These are phyloP conservation scores for Actinopyga echinites DNA, from an alignment of 53 echinoderm and acorn worm species.

Conservation along the genomic window DNA sequence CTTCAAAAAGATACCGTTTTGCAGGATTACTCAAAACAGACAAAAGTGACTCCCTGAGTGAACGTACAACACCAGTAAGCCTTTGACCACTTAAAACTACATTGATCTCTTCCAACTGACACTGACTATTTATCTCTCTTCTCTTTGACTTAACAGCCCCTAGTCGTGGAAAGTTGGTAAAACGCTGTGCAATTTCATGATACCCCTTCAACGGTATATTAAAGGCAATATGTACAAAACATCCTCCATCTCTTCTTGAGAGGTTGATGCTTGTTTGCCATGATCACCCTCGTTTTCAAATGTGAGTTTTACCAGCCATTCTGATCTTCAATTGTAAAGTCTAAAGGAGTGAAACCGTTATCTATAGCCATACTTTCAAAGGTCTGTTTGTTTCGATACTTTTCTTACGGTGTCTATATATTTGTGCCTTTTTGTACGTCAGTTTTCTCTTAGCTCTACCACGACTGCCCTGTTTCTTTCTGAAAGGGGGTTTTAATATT, in stretches of 20 bases:
- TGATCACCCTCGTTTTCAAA: slow-evolving; percentile 10
- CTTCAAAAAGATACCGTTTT: slow-evolving; percentile 44
- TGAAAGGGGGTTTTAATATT: slow-evolving; percentile 10
- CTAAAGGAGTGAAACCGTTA: slow-evolving; percentile 31
- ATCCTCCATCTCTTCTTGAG: slow-evolving; percentile 40
- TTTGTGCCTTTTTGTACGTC: slow-evolving; percentile 44
- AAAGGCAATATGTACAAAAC: slow-evolving; percentile 52
- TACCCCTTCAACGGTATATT: slow-evolving; percentile 54
- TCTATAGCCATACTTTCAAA: slow-evolving; percentile 21
- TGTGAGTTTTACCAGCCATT: slow-evolving; percentile 14
- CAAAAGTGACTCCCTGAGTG: slow-evolving; percentile 37
- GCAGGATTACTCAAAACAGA: slow-evolving; percentile 30
- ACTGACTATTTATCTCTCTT: too few relatives aligned
- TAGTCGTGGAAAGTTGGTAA: slow-evolving; percentile 41
- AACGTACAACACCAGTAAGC: slow-evolving; percentile 46
- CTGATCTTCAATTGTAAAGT: slow-evolving; percentile 28
- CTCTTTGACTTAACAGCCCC: too few relatives aligned
- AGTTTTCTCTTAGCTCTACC: slow-evolving; percentile 38
- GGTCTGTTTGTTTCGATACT: slow-evolving; percentile 26
- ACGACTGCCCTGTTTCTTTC: slow-evolving; percentile 25
- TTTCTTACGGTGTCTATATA: slow-evolving; percentile 27
- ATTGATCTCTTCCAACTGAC: too few relatives aligned
- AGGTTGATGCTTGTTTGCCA: neutral
- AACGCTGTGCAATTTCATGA: slow-evolving; percentile 49
- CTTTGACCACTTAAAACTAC: neutral